Evolutionary conservation across 2,888 invertebrate genomes (phyloP), one percentile per base, ranked within the genome.

Genomic region (Ditylenchus weischeri): DNA sequence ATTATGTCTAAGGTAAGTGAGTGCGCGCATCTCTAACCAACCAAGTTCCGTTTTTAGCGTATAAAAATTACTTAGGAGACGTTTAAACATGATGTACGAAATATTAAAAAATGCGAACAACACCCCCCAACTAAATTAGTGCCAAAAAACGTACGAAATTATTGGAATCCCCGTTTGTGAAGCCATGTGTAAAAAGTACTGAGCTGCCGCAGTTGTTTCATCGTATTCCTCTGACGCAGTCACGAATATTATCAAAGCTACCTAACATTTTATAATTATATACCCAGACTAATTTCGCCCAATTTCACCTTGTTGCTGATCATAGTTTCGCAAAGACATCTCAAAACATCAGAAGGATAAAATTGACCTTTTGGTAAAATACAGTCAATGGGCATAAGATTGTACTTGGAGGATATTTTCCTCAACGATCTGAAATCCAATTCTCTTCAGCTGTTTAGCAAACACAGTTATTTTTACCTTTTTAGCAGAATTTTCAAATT

Each of bases 141-240:
- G n/a, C n/a, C n/a, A 29, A 29, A 15, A 43, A 43, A 6, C 43
- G 11, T 8, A 43, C 43, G 92, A 92, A 78, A 94, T 92, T 64
- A 94, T 92, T 78, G 94, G 94, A 83, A 94, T 92, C 75, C 93
- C 93, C 4, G 77, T 77, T 21, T 71, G 74, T 10, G 74, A 68
- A 7, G 74, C 72, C 71, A 78, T 69, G 50, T 75, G 72, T 19
- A 79, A 69, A 59, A 79, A 79, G 63, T 79, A 78, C 59, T 79
- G 78, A 19, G 76, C 76, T 0, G 78, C 77, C 7, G 78, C 70
- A 0, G 81, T 79, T 0, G 75, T 70, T 21, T 76, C 74, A 35
- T 77, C 81, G 58, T 73, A 82, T 2, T 73, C 72, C 64, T 81
- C 80, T 0, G 76, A 73, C 8, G 79, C 77, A 0, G 80, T 79